Percentiles rank a stretch among this genome's conserved stretches.
Conservation (phyloP, 2,797 vertebrate genomes). For the Hozukius guyotensis region DNA sequence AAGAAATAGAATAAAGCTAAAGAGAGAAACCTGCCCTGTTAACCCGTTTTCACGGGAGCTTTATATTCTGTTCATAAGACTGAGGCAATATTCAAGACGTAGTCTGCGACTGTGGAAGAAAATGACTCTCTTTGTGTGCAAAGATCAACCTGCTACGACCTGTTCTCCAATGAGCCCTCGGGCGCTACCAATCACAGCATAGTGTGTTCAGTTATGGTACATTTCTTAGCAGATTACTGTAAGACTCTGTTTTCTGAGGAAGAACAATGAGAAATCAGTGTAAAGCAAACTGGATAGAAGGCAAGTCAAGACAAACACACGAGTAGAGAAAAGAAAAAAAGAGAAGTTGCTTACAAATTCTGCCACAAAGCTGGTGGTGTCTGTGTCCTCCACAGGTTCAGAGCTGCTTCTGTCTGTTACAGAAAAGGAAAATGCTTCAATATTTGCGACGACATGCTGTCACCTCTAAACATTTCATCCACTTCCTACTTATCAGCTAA, state of each 20-base stretch:
- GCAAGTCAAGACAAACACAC: slow-evolving; percentile 28
- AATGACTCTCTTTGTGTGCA: slow-evolving; percentile 41
- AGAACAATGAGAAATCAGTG: slow-evolving; percentile 42
- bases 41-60: not conserved
- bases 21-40: slow-evolving; percentile 21
- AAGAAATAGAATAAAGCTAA: slow-evolving; percentile 4
- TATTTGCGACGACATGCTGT: not conserved
- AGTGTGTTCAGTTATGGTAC: slow-evolving; percentile 50
- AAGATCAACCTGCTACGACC: slow-evolving; percentile 61
- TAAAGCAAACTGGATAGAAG: slow-evolving; percentile 26
- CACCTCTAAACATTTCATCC: not conserved
- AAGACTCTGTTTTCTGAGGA: slow-evolving; percentile 20
- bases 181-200: slow-evolving; percentile 43
- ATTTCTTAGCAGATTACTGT: slow-evolving; percentile 59
- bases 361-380: slow-evolving; percentile 91
- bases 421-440: slow-evolving; percentile 34
- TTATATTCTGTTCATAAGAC: slow-evolving; percentile 4
- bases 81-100: slow-evolving; percentile 4
- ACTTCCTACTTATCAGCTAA: not conserved
- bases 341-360: slow-evolving; percentile 81
- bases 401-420: slow-evolving; percentile 83
- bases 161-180: slow-evolving; percentile 52
- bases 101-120: slow-evolving; percentile 37
- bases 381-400: slow-evolving; percentile 95
- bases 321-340: not conserved